Evolutionary conservation across 1,140 invertebrate species (phyloP).

Genomic region (Myzus persicae): DNA sequence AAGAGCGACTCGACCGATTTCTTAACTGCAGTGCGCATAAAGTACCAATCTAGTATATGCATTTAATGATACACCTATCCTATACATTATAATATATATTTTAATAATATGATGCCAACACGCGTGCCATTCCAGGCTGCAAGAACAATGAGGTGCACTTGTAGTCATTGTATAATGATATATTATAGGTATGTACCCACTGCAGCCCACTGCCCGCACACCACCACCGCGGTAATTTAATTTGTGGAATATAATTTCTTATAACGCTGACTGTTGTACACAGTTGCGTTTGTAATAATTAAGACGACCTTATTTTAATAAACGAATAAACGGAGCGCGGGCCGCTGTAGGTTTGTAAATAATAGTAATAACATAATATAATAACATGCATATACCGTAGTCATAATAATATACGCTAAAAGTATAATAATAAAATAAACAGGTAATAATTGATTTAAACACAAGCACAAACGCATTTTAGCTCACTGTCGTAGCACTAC

Average conservation of each 20-base stretch:
- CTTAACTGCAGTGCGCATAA: neutral
- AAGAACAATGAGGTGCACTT: neutral
- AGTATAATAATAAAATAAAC: neutral
- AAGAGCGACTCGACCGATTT: neutral
- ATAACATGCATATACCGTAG: neutral
- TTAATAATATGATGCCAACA: neutral
- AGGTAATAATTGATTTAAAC: neutral
- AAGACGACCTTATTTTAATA: neutral
- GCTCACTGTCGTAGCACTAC: no score
- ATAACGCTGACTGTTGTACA: neutral
- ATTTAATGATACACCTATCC: neutral
- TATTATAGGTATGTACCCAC: neutral
- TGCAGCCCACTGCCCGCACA: neutral
- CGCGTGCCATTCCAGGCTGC: neutral
- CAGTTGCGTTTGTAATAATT: neutral
- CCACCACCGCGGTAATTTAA: neutral
- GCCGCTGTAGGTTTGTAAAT: neutral
- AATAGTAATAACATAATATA: no score
- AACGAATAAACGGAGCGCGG: neutral
- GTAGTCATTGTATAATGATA: neutral
- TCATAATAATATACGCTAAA: neutral
- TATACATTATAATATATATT: neutral
- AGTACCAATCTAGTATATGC: neutral
- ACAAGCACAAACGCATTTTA: no score
- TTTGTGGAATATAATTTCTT: slow-evolving; percentile 5